Evolutionary conservation across 2,797 vertebrate genomes (phyloP).

Genomic region (Acestrorhynchus altus): DNA sequence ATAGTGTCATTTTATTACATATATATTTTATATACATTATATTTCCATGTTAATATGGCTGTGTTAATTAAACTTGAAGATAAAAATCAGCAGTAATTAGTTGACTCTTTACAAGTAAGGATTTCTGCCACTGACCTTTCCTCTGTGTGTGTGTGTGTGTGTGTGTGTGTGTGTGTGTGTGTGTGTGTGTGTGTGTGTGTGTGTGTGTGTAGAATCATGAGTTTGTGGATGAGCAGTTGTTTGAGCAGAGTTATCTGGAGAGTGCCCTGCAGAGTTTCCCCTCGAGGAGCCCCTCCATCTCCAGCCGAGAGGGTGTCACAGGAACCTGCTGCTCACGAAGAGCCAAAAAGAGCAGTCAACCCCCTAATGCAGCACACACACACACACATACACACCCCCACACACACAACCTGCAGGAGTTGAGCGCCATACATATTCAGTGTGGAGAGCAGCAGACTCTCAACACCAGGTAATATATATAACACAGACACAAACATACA

Average conservation of each 20-base stretch:
- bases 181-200: no score
- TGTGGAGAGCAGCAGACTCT: conserved; percentile 87
- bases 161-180: no score
- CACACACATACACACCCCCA: conserved; percentile 78
- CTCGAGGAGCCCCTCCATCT: conserved; percentile 90
- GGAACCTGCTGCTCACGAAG: conserved; percentile 94
- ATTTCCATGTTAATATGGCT: no score
- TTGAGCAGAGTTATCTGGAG: conserved; percentile 97
- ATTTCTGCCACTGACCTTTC: not conserved
- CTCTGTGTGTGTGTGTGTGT: no score
- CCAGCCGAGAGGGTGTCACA: conserved; percentile 85
- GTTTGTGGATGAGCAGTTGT: conserved; percentile 96
- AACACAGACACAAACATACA: not conserved
- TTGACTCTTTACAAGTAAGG: no score
- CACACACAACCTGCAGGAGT: conserved; percentile 92
- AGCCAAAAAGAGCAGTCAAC: conserved; percentile 88
- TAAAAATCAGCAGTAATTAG: no score
- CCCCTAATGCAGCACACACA: conserved; percentile 86
- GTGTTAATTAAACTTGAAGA: no score
- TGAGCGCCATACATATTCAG: conserved; percentile 98
- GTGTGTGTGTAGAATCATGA: conserved; percentile 98
- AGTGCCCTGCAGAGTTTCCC: conserved; percentile 90
- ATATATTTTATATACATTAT: no score
- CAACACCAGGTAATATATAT: conserved; percentile 85
- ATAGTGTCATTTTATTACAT: no score